A percentile compares a stretch with the other conserved stretches of the same genome.
phyloP scores from a whole-genome alignment of 2,797 vertebrate species.

The Coccyzus lansbergi region DNA sequence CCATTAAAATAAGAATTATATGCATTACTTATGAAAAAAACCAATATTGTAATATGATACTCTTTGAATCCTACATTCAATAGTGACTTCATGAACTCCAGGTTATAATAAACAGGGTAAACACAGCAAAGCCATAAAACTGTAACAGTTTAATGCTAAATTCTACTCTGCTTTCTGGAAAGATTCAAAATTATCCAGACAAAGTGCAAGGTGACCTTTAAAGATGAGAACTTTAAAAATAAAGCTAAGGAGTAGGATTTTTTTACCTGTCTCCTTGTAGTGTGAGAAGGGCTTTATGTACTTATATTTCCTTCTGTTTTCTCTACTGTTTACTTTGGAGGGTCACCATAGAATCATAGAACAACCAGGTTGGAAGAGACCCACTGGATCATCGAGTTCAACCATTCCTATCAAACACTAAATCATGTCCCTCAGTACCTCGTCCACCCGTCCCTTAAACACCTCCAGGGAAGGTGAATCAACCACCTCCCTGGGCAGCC shows the following conservation, averaged over 20 bases:
- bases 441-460: too few relatives aligned
- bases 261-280: neutral
- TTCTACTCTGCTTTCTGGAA: neutral
- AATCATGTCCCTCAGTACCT: too few relatives aligned
- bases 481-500: too few relatives aligned
- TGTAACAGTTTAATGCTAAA: neutral
- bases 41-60: neutral
- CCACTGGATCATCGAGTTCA: too few relatives aligned
- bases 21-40: neutral
- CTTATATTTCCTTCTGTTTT: neutral
- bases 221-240: neutral
- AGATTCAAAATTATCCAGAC: neutral
- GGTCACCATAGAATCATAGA: too few relatives aligned
- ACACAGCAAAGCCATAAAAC: neutral
- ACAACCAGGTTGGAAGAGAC: too few relatives aligned
- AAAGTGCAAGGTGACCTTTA: neutral
- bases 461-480: too few relatives aligned
- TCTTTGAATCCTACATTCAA: neutral
- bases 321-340: neutral
- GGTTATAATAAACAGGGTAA: neutral
- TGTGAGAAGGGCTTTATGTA: neutral
- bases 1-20: neutral
- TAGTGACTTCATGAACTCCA: neutral
- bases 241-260: rapidly evolving
- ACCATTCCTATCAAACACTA: too few relatives aligned